A percentile compares a stretch with the other conserved stretches of the same genome.
phyloP scores from a whole-genome alignment of 2,888 invertebrate genomes.

The Galerucella pusilla region DNA sequence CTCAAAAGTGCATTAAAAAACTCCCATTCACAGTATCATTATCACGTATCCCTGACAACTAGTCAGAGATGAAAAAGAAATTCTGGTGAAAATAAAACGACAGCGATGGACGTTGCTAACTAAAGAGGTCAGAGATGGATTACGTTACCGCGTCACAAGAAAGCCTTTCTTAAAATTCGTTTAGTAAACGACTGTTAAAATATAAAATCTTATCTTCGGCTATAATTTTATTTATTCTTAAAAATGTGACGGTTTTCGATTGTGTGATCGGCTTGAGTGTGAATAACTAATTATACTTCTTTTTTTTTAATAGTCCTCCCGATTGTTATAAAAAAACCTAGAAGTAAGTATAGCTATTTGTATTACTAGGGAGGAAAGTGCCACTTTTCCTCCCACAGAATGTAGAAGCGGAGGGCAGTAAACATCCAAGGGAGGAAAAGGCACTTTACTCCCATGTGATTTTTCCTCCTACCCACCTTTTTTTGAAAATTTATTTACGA shows the following conservation, averaged over 20 bases:
- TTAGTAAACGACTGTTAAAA: neutral
- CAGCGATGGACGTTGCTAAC: constrained; percentile 9
- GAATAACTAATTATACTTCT: too few species aligned
- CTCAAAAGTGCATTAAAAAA: constrained; percentile 15
- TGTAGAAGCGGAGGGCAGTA: too few species aligned
- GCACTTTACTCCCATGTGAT: too few species aligned
- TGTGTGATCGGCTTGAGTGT: too few species aligned
- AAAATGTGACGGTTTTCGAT: neutral
- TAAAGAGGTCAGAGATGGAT: constrained; percentile 5
- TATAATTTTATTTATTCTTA: neutral
- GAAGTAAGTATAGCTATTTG: too few species aligned
- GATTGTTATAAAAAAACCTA: too few species aligned
- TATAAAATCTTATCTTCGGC: neutral
- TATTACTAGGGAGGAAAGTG: too few species aligned
- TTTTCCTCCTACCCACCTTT: too few species aligned
- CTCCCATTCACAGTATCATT: constrained; percentile 14
- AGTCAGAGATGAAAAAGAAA: constrained; percentile 1
- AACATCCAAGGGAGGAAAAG: too few species aligned
- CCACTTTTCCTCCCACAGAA: too few species aligned
- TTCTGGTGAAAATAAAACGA: constrained; percentile 7
- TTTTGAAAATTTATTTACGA: too few species aligned
- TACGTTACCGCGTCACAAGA: neutral
- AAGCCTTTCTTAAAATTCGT: neutral
- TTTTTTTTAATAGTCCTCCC: too few species aligned
- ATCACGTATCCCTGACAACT: constrained; percentile 6